Conservation (phyloP, 2,797 vertebrate species). For the Sciurus carolinensis region DNA sequence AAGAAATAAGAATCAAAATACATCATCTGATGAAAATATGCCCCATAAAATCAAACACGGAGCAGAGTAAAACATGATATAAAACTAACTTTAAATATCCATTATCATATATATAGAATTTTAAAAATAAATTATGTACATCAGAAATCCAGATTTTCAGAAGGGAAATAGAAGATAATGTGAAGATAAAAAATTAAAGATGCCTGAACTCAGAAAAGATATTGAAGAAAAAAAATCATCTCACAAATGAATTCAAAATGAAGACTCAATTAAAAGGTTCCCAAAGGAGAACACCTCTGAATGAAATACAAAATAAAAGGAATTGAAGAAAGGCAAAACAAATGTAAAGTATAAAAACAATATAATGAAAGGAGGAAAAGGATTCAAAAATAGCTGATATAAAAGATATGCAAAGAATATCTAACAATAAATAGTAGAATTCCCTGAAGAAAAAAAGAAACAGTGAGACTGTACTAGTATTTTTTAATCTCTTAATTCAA, state of each 20-base stretch:
- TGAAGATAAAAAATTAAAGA: neutral
- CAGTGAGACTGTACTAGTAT: too few species aligned
- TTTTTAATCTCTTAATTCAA: neutral
- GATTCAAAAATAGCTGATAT: neutral
- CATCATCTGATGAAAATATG: neutral
- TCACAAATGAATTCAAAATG: neutral
- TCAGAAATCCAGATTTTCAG: neutral
- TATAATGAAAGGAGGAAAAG: neutral
- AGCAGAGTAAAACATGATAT: neutral
- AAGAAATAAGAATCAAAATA: neutral
- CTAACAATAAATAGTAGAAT: neutral
- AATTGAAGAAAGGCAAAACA: neutral
- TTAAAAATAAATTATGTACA: neutral
- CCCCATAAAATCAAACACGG: neutral
- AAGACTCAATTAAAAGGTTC: neutral
- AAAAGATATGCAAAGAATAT: neutral
- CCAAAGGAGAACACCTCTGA: neutral
- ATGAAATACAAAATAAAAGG: neutral
- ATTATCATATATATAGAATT: neutral
- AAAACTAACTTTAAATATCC: neutral
- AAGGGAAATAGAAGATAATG: neutral
- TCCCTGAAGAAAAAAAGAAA: neutral
- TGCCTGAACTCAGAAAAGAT: neutral
- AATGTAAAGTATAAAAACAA: neutral
- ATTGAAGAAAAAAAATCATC: neutral